Conservation (phyloP, 2,888 invertebrate genomes). For the Phalera bucephala region DNA sequence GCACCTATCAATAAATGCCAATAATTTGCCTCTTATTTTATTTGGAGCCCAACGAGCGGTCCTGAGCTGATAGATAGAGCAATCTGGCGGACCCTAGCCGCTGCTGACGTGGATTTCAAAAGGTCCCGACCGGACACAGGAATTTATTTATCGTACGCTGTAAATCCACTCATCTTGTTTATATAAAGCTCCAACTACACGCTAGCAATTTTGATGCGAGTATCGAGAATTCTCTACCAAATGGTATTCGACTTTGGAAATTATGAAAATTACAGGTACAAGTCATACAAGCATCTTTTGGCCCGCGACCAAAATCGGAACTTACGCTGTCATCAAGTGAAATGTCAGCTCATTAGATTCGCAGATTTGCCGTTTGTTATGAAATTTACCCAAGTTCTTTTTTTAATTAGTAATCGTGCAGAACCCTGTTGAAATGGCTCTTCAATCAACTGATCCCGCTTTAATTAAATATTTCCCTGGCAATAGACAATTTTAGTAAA, state of each 20-base stretch:
- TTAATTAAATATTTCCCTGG: no score
- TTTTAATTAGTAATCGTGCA: no score
- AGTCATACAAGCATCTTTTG: no score
- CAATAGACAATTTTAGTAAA: no score
- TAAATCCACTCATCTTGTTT: slow-evolving; percentile 64
- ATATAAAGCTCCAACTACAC: slow-evolving; percentile 40
- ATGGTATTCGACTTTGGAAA: slow-evolving; percentile 1
- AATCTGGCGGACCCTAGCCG: slow-evolving; percentile 64
- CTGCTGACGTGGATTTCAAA: slow-evolving; percentile 68
- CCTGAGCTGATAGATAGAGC: slow-evolving; percentile 70
- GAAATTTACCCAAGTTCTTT: no score
- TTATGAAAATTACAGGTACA: background rate
- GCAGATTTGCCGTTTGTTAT: no score
- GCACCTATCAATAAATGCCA: slow-evolving; percentile 39
- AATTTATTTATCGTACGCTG: slow-evolving; percentile 73
- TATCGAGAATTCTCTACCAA: background rate
- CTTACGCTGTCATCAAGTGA: no score
- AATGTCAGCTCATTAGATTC: no score
- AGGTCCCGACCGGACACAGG: slow-evolving; percentile 50
- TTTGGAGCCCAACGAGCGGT: slow-evolving; percentile 54
- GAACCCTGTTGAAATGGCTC: no score
- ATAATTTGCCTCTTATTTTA: slow-evolving; percentile 68
- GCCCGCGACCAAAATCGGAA: no score
- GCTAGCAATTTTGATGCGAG: background rate
- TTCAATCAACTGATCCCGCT: no score